These are phyloP conservation scores for Mercenaria mercenaria DNA, from an alignment of 1,140 invertebrate species.

Conservation along the genomic window DNA sequence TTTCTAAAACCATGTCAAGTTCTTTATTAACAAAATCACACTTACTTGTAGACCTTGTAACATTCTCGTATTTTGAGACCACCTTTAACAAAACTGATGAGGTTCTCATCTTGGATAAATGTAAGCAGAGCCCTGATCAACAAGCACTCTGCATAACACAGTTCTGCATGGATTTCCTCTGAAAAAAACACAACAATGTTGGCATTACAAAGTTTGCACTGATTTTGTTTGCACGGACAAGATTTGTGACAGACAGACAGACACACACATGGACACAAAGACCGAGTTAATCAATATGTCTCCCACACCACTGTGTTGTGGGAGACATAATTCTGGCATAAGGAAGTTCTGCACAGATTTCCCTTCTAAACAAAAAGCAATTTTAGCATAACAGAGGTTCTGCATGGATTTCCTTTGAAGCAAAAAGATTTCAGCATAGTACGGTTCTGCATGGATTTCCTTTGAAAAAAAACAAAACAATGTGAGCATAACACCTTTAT, in stretches of 20 bases:
- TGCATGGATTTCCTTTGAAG: constrained; percentile 95
- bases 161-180: constrained; percentile 97
- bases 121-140: constrained; percentile 95
- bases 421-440: constrained; percentile 96
- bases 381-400: constrained; percentile 98
- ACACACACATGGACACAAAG: no score
- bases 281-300: no score
- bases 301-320: no score
- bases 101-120: constrained; percentile 97
- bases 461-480: constrained; percentile 86
- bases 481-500: no score
- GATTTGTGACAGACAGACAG: no score
- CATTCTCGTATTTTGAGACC: constrained; percentile 97
- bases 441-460: constrained; percentile 98
- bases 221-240: no score
- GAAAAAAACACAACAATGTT: constrained; percentile 74
- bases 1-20: no score
- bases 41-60: constrained; percentile 96
- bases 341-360: constrained; percentile 98
- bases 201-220: no score
- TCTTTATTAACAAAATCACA: no score
- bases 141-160: constrained; percentile 97
- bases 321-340: no score
- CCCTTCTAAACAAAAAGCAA: constrained; percentile 94
- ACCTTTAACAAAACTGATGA: constrained; percentile 97